Base-by-base conservation (phyloP, 2,113 vertebrate species). In the Platysternon megacephalum region DNA sequence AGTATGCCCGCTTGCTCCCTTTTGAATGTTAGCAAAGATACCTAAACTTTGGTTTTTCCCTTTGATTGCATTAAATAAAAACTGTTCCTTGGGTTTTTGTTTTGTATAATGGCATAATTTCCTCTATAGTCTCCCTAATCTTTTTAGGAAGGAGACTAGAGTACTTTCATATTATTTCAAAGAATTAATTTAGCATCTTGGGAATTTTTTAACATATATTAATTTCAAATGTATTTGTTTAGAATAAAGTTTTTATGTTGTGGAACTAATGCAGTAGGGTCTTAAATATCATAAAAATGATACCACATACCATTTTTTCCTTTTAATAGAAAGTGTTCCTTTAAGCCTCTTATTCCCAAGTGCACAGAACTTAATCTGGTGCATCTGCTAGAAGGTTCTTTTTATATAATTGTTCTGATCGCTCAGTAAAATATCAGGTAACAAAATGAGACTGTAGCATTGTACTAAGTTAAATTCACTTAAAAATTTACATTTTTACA, bases 391-490 rank as follows among this genome's bases (percentile, higher is more conserved):
- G 58, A 91, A 58, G 29, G 91, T 79, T 95, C 90, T 96, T 97
- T 96, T 97, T 93, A 88, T 12, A 29, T 61, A 68, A 89, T 82
- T 91, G 84, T 88, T 91, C 53, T 90, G 85, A 13, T 35, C 14
- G 21, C 72, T 93, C 68, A 86, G 93, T 81, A 95, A 94, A 42
- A 13, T 94, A 85, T 24, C 88, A 93, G 89, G 95, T 87, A 97
- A 68, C 68, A 93, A 88, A 94, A 84, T 46, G 88, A 91, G 83
- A 79, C 84, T 87, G 83, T 87, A 88, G 93, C 90, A 72, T 88
- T 87, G 76, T 85, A 86, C 53, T 94, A 90, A 97, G 39, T 86
- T 86, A 94, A 82, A 55, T 61, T 61, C 55, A 52, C 0, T 86
- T 83, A 81, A 68, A 56, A 91, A 94, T 79, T 52, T 28, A 74